Conservation (phyloP, 1,140 invertebrate genomes). For the Hyles euphorbiae region DNA sequence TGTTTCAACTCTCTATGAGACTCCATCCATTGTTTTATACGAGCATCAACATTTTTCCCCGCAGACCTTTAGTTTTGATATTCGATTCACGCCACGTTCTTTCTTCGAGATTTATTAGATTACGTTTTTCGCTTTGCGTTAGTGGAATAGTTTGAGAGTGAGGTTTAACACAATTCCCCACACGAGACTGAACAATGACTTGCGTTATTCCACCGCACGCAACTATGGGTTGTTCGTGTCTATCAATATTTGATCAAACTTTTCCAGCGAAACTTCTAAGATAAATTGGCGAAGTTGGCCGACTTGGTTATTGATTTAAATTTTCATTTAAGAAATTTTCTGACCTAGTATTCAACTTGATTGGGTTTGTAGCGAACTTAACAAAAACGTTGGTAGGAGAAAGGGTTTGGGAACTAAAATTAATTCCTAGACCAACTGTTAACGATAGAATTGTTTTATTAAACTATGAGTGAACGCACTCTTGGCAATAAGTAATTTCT, state of each 20-base stretch:
- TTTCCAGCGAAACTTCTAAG: neutral
- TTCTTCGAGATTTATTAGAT: constrained; percentile 31
- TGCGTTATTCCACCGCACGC: constrained; percentile 1
- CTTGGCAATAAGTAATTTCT: too few species aligned
- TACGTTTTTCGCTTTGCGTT: constrained; percentile 16
- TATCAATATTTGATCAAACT: neutral
- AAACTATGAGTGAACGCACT: too few species aligned
- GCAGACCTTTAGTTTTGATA: constrained; percentile 29
- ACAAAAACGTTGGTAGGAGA: too few species aligned
- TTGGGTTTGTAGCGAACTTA: too few species aligned
- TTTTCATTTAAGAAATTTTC: too few species aligned
- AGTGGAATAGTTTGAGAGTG: constrained; percentile 3
- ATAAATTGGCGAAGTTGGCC: constrained; percentile 1
- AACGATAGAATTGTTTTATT: too few species aligned
- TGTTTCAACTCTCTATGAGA: constrained; percentile 23
- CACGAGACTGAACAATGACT: constrained; percentile 2
- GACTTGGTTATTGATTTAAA: constrained; percentile 9
- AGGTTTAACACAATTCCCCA: constrained; percentile 10
- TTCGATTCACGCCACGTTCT: constrained; percentile 26
- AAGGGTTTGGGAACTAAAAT: too few species aligned
- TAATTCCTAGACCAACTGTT: too few species aligned
- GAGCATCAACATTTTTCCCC: constrained; percentile 37
- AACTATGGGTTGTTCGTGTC: constrained; percentile 1
- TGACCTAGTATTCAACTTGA: too few species aligned
- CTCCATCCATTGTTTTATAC: constrained; percentile 35